Conservation (phyloP, 64 coral and sea anemone genomes). For the Astreopora myriophthalma region DNA sequence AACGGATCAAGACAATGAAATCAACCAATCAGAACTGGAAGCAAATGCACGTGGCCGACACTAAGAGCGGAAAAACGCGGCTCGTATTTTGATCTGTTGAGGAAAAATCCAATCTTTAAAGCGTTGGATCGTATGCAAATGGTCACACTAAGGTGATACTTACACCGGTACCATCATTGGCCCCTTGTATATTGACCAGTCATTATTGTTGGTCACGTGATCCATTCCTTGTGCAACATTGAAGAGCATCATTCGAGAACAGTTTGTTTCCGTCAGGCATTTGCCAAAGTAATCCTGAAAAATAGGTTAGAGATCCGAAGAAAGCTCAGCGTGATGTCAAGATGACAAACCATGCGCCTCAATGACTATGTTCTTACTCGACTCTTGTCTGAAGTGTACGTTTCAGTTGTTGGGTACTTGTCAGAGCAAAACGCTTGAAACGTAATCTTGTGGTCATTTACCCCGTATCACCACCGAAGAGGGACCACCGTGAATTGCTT, state of each 20-base stretch:
- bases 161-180: constrained; percentile 6
- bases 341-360: too few relatives aligned
- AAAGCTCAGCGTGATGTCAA: too few relatives aligned
- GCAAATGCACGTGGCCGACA: neutral
- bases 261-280: constrained; percentile 65
- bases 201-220: constrained; percentile 65
- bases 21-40: neutral
- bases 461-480: too few relatives aligned
- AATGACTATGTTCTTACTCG: too few relatives aligned
- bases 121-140: too few relatives aligned
- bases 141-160: neutral
- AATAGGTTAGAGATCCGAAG: neutral
- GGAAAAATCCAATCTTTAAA: neutral
- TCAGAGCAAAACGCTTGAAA: too few relatives aligned
- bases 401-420: too few relatives aligned
- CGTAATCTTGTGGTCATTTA: too few relatives aligned
- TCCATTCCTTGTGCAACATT: constrained; percentile 74
- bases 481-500: too few relatives aligned
- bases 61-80: neutral
- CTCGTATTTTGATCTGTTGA: neutral
- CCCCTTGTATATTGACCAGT: constrained; percentile 66
- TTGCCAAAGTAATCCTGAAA: constrained; percentile 67
- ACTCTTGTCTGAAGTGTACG: too few relatives aligned
- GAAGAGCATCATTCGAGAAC: constrained; percentile 64
- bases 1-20: neutral